phyloP scores from a whole-genome alignment of 2,888 invertebrate species.

The Flexamia atlantica region DNA sequence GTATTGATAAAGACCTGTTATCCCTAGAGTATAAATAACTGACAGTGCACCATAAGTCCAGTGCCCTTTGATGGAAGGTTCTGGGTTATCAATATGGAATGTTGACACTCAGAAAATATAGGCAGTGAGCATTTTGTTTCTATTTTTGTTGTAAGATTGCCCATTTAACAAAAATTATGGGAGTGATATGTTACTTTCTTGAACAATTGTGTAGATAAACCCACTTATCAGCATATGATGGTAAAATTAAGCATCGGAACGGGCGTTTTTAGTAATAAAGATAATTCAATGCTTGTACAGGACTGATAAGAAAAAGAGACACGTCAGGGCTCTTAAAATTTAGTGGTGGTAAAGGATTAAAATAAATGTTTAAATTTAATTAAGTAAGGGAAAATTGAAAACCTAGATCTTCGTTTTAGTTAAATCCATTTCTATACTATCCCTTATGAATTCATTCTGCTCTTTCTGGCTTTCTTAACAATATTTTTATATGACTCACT shows the following conservation, averaged over 20 bases:
- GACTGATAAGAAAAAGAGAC: neutral
- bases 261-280: neutral
- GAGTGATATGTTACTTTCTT: neutral
- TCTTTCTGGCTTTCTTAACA: no score
- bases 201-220: neutral
- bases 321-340: conserved; percentile 16
- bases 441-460: no score
- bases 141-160: neutral
- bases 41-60: neutral
- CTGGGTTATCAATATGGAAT: conserved; percentile 6
- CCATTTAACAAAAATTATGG: conserved; percentile 15
- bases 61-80: neutral
- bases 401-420: no score
- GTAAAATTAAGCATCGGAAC: neutral
- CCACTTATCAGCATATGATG: neutral
- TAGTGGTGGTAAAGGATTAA: no score
- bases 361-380: no score
- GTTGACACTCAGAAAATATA: conserved; percentile 15
- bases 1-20: conserved; percentile 6
- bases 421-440: no score
- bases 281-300: neutral
- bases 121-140: conserved; percentile 12
- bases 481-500: no score
- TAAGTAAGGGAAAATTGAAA: no score
- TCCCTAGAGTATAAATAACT: conserved; percentile 12